Evolutionary conservation across 2,797 vertebrate genomes (phyloP).

Genomic region (Acanthopagrus latus): DNA sequence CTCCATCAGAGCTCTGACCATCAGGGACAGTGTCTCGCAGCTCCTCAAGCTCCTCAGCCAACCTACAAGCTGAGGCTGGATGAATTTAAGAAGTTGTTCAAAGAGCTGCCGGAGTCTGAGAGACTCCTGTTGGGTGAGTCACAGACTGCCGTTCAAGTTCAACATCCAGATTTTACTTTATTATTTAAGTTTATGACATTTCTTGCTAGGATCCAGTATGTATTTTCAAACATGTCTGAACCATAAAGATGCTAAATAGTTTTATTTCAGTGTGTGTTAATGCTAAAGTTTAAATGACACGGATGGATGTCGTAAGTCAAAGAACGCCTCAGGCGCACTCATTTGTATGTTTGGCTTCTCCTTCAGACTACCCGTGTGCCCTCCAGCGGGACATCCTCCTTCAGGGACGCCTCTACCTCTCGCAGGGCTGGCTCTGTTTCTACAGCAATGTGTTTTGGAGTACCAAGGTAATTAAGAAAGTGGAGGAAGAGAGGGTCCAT

Average conservation of each 20-base stretch:
- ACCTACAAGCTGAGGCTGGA: slow-evolving; percentile 93
- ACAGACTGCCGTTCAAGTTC: background rate
- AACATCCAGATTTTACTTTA: background rate
- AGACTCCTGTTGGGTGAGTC: slow-evolving; percentile 91
- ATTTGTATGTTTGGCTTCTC: slow-evolving; percentile 7
- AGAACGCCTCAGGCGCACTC: background rate
- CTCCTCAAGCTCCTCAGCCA: slow-evolving; percentile 85
- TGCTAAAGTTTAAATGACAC: no score
- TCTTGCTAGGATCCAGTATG: background rate
- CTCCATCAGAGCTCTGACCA: slow-evolving; percentile 66
- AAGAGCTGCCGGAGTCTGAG: slow-evolving; percentile 90
- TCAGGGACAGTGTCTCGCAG: slow-evolving; percentile 62
- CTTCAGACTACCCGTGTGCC: slow-evolving; percentile 92
- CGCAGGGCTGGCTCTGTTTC: slow-evolving; percentile 95
- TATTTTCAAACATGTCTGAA: background rate
- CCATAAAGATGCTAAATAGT: background rate
- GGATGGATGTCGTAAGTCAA: no score
- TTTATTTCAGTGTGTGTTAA: no score
- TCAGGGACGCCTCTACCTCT: slow-evolving; percentile 93
- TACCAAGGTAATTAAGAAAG: slow-evolving; percentile 87
- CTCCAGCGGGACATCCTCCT: slow-evolving; percentile 96
- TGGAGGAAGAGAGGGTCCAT: no score
- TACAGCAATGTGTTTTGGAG: slow-evolving; percentile 97
- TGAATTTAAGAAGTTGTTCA: slow-evolving; percentile 93
- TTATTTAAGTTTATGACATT: background rate